phyloP scores from a whole-genome alignment of 2,113 vertebrate species.

The Piprites chloris region DNA sequence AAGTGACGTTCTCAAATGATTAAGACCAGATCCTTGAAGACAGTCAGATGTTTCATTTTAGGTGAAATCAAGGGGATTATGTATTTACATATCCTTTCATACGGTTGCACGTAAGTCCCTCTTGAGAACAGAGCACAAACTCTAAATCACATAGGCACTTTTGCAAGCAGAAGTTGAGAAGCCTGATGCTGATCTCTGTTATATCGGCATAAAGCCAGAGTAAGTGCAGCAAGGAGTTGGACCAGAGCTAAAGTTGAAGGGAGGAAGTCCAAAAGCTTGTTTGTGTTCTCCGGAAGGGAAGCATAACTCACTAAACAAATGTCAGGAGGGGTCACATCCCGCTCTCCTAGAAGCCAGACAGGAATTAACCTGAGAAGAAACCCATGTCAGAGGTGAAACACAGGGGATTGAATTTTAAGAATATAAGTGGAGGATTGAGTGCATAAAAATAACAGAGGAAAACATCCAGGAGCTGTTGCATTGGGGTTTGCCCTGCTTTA shows the following conservation, averaged over 20 bases:
- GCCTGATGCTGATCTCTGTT: fast-evolving
- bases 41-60: background rate
- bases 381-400: background rate
- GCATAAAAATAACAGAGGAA: fast-evolving
- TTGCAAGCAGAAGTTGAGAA: background rate
- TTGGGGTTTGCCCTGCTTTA: background rate
- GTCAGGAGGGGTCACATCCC: slow-evolving; percentile 47
- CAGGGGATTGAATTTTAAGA: background rate
- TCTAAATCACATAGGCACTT: background rate
- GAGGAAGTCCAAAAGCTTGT: slow-evolving; percentile 42
- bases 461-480: background rate
- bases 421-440: fast-evolving
- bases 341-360: background rate
- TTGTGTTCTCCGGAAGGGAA: slow-evolving; percentile 50
- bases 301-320: slow-evolving; percentile 61
- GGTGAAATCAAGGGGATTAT: background rate
- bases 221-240: background rate
- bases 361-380: slow-evolving; percentile 32
- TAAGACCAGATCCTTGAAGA: background rate
- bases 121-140: background rate
- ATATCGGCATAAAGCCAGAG: background rate
- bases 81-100: background rate
- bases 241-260: background rate
- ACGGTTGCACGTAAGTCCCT: background rate
- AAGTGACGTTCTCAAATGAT: background rate